These are phyloP conservation scores for Dynastes grantii DNA, from an alignment of 2,888 invertebrate genomes.

Conservation along the genomic window DNA sequence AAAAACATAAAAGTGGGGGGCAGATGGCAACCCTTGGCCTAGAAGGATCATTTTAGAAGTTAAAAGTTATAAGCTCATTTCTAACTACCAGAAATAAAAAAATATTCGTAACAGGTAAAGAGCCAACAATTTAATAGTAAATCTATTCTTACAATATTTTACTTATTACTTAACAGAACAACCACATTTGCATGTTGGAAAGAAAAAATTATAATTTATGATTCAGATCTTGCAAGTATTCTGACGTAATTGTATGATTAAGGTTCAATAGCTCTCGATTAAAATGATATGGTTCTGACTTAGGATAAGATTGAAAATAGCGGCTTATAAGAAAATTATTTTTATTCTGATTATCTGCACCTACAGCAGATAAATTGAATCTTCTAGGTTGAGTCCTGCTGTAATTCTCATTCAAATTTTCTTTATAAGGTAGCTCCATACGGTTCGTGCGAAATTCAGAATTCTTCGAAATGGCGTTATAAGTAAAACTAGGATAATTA, in stretches of 20 bases:
- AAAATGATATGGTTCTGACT: background rate
- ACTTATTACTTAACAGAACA: too few species aligned
- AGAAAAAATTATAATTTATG: slow-evolving; percentile 7
- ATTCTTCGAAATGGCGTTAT: background rate
- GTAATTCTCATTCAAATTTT: background rate
- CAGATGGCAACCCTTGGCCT: too few species aligned
- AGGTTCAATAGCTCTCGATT: slow-evolving; percentile 22
- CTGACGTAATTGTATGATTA: slow-evolving; percentile 42
- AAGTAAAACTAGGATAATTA: background rate
- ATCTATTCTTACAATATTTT: too few species aligned
- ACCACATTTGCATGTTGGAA: too few species aligned
- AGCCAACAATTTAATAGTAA: too few species aligned
- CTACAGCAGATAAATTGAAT: background rate
- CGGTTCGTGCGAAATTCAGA: background rate
- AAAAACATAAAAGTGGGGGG: too few species aligned
- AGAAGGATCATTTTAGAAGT: too few species aligned
- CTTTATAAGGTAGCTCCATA: background rate
- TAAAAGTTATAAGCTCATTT: too few species aligned
- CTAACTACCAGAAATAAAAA: too few species aligned
- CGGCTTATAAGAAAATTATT: slow-evolving; percentile 25
- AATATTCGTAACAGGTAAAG: too few species aligned
- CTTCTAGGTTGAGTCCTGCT: background rate
- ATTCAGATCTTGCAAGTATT: slow-evolving; percentile 15
- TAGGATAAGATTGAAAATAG: slow-evolving; percentile 13
- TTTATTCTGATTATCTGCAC: background rate